Conservation (phyloP, 2,888 invertebrate species). For the Neoitamus cyanurus region DNA sequence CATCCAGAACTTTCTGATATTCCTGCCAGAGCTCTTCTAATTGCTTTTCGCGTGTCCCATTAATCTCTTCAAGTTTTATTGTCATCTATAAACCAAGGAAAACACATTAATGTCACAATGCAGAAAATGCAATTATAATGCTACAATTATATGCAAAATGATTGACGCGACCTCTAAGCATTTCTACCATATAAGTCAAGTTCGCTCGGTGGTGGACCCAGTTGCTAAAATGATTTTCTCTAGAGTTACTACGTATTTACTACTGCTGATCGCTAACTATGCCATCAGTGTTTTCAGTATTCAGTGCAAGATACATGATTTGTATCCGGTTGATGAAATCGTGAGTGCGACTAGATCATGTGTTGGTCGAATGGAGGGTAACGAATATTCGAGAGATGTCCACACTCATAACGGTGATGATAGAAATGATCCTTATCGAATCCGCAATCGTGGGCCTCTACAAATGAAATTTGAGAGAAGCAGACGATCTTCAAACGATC, state of each 20-base stretch:
- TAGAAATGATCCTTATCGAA: slow-evolving; percentile 54
- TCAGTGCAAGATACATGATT: slow-evolving; percentile 71
- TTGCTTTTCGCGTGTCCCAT: slow-evolving; percentile 66
- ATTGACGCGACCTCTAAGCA: not conserved
- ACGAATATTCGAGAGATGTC: slow-evolving; percentile 27
- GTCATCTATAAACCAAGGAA: slow-evolving; percentile 59
- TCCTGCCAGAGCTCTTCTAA: slow-evolving; percentile 68
- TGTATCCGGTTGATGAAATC: slow-evolving; percentile 71
- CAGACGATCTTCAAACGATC: slow-evolving; percentile 54
- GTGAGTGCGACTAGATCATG: slow-evolving; percentile 71
- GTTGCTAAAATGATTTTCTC: not conserved
- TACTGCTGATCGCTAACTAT: not conserved
- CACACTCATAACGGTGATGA: slow-evolving; percentile 56
- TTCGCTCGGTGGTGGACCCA: not conserved
- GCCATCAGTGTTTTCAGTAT: not conserved
- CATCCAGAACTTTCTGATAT: slow-evolving; percentile 64
- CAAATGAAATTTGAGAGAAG: slow-evolving; percentile 56
- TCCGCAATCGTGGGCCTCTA: slow-evolving; percentile 54
- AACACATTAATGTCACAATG: slow-evolving; percentile 19
- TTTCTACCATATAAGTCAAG: not conserved
- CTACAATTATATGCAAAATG: not conserved
- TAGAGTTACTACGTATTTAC: not conserved
- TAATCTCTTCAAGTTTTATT: slow-evolving; percentile 65
- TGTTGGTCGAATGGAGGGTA: slow-evolving; percentile 64
- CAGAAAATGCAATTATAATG: not conserved